Evolutionary conservation across 2,113 vertebrate genomes (phyloP), one percentile per base, ranked within the genome.

Genomic region (Tylochromis polylepis): DNA sequence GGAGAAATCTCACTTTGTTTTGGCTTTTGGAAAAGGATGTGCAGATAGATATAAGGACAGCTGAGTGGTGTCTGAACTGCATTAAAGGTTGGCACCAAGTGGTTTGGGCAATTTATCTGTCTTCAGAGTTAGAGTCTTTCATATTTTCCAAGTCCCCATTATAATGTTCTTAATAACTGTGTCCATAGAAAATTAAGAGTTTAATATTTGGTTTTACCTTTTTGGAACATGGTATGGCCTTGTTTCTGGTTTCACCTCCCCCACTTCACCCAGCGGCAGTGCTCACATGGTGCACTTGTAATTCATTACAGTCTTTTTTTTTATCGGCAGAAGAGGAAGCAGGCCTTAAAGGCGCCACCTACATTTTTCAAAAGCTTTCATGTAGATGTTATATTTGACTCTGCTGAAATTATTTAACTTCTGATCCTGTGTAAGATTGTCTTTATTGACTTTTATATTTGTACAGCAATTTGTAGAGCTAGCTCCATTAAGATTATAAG

Each of bases 241-340:
- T 57, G 41, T 82, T 85, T 91, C 27, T 86, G n/a, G 81, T 79
- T 93, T 89, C 90, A 51, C 93, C 89, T 91, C 94, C 91, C 92
- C 92, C 91, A 88, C 87, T 38, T 57, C 86, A 86, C 55, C 86
- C 79, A 87, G 86, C 83, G 84, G 84, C 86, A 79, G 75, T 85
- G 75, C 56, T 92, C 89, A 93, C 85, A 78, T 93, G 85, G 89
- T 92, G 82, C 90, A 65, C 78, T 85, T 86, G 85, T 41, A 88
- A 87, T 90, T 91, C 79, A 88, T 80, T 85, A 59, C 70, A 70
- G 56, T 29, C 67, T 51, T 29, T 34, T 62, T 36, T 72, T 70
- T 24, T 10, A 22, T 49, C 65, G 88, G 46, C 70, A 62, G 27
- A 82, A 55, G 78, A 88, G 79, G 86, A 89, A 89, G 82, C 83